A percentile compares a stretch with the other conserved stretches of the same genome.
Conservation (phyloP, 2,113 vertebrate genomes). For the Drymodes brunneopygia region DNA sequence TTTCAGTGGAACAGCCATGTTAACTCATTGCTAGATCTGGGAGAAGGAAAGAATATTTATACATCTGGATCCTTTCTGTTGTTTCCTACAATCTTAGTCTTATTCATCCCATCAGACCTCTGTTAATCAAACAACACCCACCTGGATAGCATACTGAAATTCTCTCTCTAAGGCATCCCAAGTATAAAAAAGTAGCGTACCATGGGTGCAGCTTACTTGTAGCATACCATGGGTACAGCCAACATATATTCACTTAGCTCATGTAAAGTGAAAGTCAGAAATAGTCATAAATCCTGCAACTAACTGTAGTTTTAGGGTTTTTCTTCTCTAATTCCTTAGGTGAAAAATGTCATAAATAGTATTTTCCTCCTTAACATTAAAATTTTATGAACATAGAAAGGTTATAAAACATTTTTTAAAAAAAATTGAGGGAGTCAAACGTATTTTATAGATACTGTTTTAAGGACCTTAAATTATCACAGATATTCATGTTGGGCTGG, state of each 20-base stretch:
- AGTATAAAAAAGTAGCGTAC: neutral
- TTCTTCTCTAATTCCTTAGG: neutral
- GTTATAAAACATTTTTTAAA: neutral
- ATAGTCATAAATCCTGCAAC: neutral
- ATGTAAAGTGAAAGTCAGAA: neutral
- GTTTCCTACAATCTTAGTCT: neutral
- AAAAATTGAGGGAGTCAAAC: rapidly evolving
- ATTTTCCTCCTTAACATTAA: neutral
- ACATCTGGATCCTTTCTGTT: neutral
- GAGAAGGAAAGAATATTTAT: neutral
- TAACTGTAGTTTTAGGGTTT: neutral
- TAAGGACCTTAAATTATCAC: neutral
- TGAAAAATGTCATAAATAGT: neutral
- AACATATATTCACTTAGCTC: neutral
- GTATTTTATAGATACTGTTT: neutral
- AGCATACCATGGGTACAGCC: neutral
- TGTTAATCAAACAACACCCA: neutral
- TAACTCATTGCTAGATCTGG: neutral
- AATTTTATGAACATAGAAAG: neutral
- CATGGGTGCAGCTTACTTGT: neutral
- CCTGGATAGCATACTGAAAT: neutral
- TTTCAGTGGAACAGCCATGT: rapidly evolving
- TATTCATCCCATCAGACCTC: neutral
- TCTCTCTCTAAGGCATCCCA: neutral
- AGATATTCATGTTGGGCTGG: neutral